These are phyloP conservation scores for Bettongia penicillata DNA, from an alignment of 2,113 vertebrate species.

Conservation along the genomic window DNA sequence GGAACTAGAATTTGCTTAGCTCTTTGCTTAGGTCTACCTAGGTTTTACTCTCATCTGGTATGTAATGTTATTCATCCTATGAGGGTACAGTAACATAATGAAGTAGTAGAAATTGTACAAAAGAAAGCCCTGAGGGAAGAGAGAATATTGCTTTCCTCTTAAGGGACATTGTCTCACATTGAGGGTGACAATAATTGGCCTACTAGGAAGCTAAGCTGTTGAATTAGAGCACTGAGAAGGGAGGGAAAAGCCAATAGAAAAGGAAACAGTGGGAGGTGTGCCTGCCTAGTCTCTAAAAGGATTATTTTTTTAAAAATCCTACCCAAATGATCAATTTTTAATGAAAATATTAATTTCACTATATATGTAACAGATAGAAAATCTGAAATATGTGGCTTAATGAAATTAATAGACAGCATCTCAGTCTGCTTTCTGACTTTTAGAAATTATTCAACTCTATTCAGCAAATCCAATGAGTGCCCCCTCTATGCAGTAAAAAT, in stretches of 20 bases:
- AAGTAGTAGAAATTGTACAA: constrained; percentile 38
- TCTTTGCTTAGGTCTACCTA: not conserved
- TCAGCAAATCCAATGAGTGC: not conserved
- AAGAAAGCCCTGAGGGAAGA: not conserved
- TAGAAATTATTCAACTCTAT: not conserved
- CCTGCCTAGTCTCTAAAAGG: not conserved
- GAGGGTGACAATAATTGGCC: not conserved
- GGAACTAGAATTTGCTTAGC: not conserved
- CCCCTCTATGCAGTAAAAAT: not conserved
- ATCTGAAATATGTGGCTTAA: not conserved
- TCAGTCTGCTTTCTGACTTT: not conserved
- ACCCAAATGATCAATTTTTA: not conserved
- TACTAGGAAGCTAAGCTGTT: not conserved
- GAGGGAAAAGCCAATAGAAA: not conserved
- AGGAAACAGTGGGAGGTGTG: not conserved
- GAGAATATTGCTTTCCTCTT: constrained; percentile 7
- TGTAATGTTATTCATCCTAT: not conserved
- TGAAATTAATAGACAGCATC: not conserved
- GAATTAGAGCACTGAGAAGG: not conserved
- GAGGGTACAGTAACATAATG: not conserved
- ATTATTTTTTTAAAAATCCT: not conserved
- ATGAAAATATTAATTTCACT: not conserved
- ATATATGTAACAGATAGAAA: not conserved
- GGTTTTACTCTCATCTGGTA: not conserved
- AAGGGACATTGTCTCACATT: not conserved